phyloP scores from a whole-genome alignment of 2,797 vertebrate species.

The Bovichtus diacanthus region DNA sequence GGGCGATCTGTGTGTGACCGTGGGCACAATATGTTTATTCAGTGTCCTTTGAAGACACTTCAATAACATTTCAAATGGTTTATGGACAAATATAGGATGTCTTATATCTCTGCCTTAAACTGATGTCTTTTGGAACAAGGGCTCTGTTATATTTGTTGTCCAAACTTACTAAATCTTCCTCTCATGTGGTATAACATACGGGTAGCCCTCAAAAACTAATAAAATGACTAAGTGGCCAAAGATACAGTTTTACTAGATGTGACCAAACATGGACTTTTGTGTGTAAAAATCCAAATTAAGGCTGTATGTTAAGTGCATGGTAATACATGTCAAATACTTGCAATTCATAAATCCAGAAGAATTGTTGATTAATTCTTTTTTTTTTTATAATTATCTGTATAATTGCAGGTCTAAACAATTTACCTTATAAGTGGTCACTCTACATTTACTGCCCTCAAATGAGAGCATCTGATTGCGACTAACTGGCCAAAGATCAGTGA shows the following conservation, averaged over 20 bases:
- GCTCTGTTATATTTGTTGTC: conserved; percentile 28
- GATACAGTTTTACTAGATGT: not conserved
- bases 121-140: conserved; percentile 36
- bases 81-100: conserved; percentile 70
- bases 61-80: conserved; percentile 73
- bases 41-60: conserved; percentile 79
- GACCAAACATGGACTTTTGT: conserved; percentile 8
- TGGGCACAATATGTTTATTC: conserved; percentile 78
- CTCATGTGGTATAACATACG: conserved; percentile 1
- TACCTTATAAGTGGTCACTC: not conserved
- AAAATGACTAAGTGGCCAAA: conserved; percentile 1
- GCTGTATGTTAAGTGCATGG: not conserved
- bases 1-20: conserved; percentile 76
- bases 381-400: not conserved
- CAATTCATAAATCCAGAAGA: not conserved
- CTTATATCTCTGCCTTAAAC: conserved; percentile 56
- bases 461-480: not conserved
- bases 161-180: conserved; percentile 36
- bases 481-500: not conserved
- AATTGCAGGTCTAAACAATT: conserved; percentile 1
- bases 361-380: not conserved
- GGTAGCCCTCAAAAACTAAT: conserved; percentile 8
- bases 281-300: not conserved
- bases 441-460: conserved; percentile 4
- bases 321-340: not conserved